Evolutionary conservation across 2,797 vertebrate genomes (phyloP), one percentile per base, ranked within the genome.

Genomic region (Eleutherodactylus coqui): DNA sequence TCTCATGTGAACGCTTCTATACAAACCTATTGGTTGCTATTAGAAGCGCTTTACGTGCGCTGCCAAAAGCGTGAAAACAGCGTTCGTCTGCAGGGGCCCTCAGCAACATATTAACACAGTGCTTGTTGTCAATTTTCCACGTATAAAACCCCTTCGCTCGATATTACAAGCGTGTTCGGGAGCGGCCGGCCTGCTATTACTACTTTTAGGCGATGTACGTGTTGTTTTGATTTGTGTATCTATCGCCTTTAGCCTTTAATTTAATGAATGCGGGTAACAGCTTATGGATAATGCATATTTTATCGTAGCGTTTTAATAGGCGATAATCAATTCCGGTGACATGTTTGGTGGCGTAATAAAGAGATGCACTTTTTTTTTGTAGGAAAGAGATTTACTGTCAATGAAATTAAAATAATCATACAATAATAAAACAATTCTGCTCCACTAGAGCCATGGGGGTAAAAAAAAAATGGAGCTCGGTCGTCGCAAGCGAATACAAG

Each of bases 201-300:
- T 29, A 32, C 51, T 45, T 32, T 55, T 32, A 34, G 5, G 13
- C 34, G 32, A 2, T 36, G 43, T 32, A 27, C 36, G 34, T 45
- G 53, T 64, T 38, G 51, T 47, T 67, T 11, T 75, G 70, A 82
- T 75, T 82, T 82, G 64, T 53, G 13, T 75, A 41, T 75, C 75
- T 27, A 29, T 62, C 27, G 51, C 47, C 67, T 47, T 17, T n/a
- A 60, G 67, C 69, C 62, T 81, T 81, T 75, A 75, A 75, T 82
- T 81, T 75, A 86, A 82, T 75, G 85, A 47, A 75, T 29, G 45
- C n/a, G 34, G 85, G 41, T 86, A 86, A 86, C 53, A 41, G 79
- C 69, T 86, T 86, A 82, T 81, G 78, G 78, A 81, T 76, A 76
- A 86, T 53, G 70, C 79, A 53, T 86, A 86, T 86, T 86, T 86